Evolutionary conservation across 2,888 invertebrate genomes (phyloP).

Genomic region (Ypsolopha sequella): DNA sequence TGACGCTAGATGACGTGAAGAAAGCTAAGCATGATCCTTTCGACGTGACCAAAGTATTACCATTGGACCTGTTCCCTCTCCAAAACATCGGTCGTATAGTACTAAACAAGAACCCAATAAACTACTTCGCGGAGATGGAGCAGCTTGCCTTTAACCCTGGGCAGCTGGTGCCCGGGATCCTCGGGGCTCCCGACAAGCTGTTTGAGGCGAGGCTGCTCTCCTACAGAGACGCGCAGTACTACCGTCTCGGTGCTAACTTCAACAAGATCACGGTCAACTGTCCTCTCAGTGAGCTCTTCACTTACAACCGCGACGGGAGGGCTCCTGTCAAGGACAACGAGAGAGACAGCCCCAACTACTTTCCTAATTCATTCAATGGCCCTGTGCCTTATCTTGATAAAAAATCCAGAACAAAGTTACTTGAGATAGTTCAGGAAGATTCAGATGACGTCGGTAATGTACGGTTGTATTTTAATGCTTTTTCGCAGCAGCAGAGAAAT

Average conservation of each 20-base stretch:
- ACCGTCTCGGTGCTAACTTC: background rate
- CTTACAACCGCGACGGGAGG: slow-evolving; percentile 36
- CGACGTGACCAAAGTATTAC: slow-evolving; percentile 89
- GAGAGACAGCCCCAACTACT: slow-evolving; percentile 87
- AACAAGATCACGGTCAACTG: slow-evolving; percentile 5
- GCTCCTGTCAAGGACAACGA: slow-evolving; percentile 78
- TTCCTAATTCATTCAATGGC: slow-evolving; percentile 41
- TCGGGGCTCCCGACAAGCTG: slow-evolving; percentile 5
- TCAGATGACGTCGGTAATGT: slow-evolving; percentile 68
- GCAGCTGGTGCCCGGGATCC: slow-evolving; percentile 85
- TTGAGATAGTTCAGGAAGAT: background rate
- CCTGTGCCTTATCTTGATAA: slow-evolving; percentile 70
- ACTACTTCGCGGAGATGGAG: slow-evolving; percentile 84
- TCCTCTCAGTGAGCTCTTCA: background rate
- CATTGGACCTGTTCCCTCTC: slow-evolving; percentile 77
- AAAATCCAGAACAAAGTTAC: background rate
- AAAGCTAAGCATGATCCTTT: slow-evolving; percentile 83
- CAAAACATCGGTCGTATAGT: slow-evolving; percentile 83
- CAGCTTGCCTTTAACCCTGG: slow-evolving; percentile 86
- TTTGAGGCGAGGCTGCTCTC: slow-evolving; percentile 1
- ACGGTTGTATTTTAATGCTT: slow-evolving; percentile 74
- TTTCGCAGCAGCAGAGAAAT: background rate
- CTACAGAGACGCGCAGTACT: slow-evolving; percentile 3
- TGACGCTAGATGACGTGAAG: slow-evolving; percentile 83
- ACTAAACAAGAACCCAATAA: slow-evolving; percentile 52